Conservation (phyloP, 1,140 invertebrate genomes). For the Heliothis virescens region DNA sequence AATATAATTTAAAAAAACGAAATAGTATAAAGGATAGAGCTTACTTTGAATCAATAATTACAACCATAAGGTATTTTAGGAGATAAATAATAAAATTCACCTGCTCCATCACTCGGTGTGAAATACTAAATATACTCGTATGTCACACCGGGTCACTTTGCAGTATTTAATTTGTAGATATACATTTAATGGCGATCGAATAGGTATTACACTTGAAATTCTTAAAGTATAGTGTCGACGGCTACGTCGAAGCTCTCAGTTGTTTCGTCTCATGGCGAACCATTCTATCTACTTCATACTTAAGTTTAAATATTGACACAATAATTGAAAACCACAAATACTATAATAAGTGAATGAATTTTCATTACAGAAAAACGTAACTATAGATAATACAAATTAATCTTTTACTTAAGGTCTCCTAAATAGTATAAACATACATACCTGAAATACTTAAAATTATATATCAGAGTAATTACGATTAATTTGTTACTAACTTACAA, state of each 20-base stretch:
- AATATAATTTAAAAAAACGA: no score
- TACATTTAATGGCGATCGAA: constrained; percentile 81
- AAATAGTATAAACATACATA: constrained; percentile 73
- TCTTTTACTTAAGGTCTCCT: constrained; percentile 62
- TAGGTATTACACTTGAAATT: constrained; percentile 75
- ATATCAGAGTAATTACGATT: constrained; percentile 64
- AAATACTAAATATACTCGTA: background rate
- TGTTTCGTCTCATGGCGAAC: constrained; percentile 71
- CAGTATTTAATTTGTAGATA: constrained; percentile 60
- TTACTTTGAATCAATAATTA: no score
- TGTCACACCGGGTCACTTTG: constrained; percentile 36
- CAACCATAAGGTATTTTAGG: no score
- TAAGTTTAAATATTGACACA: constrained; percentile 80
- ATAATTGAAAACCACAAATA: constrained; percentile 77
- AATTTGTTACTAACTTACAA: constrained; percentile 71
- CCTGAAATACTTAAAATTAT: constrained; percentile 68
- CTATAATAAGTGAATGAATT: constrained; percentile 61
- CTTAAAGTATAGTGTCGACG: constrained; percentile 71
- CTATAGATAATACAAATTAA: constrained; percentile 63
- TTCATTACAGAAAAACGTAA: constrained; percentile 66
- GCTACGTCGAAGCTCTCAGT: constrained; percentile 72
- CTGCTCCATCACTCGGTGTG: constrained; percentile 9
- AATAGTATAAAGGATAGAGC: no score
- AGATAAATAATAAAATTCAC: constrained; percentile 29
- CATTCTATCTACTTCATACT: constrained; percentile 75